Base-by-base conservation (phyloP, 1,140 invertebrate species). In the Microvelia longipes region DNA sequence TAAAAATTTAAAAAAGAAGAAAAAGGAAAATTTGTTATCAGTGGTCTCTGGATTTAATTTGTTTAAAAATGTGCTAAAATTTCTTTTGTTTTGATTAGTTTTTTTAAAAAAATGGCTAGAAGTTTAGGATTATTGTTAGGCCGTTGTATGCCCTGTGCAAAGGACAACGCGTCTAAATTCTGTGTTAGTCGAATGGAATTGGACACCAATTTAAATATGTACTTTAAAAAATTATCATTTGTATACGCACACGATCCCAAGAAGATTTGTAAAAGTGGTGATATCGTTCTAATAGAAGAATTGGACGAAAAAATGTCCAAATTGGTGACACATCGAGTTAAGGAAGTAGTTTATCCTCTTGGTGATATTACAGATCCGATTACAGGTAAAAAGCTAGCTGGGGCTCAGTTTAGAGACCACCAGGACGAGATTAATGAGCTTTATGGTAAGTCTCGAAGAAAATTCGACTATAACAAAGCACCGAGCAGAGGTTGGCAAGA, bases 281-380 rank as follows among this genome's bases (percentile, higher is more conserved):
- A 94, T 77, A 83, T 90, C 60, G 90, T 92, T 24, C 79, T 94
- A 62, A 87, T 93, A 73, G 82, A 91, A 78, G 82, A 84, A 72
- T 77, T 94, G 29, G 85, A 87, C 13, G 76, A 87, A 69, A 88
- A 86, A 78, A 72, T 92, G 69, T 90, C 90, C 0, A 85, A 85
- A 67, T 94, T 0, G n/a, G n/a, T n/a, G n/a, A n/a, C n/a, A n/a
- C n/a, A n/a, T n/a, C n/a, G n/a, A n/a, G n/a, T n/a, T n/a, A 81
- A 90, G 75, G 86, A 92, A 78, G 84, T 93, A 15, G 83, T 94
- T 28, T 91, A 90, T 79, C 87, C 88, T 26, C 80, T 87, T 73
- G 92, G 92, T 72, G 90, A 94, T 81, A 81, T 92, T 24, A 89
- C 85, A 63, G 90, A 92, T 81, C 92, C 92, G 30, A 79, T 94